A percentile compares a stretch with the other conserved stretches of the same genome.
Conservation (phyloP, 2,888 invertebrate species). For the Eupithecia inturbata region DNA sequence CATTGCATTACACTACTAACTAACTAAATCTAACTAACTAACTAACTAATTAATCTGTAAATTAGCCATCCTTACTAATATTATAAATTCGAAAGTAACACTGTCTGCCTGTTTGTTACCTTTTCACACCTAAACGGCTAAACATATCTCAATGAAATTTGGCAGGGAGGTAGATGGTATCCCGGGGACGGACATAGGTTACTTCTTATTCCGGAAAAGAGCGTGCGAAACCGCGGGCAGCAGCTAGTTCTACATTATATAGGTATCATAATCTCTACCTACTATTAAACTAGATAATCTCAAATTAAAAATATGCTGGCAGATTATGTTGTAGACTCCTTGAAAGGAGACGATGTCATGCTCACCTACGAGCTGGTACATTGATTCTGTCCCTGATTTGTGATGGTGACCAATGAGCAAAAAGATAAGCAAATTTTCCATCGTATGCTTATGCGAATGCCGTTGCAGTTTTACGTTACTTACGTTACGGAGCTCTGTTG, state of each 20-base stretch:
- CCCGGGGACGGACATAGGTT: no score
- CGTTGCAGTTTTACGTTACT: no score
- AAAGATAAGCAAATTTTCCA: not conserved
- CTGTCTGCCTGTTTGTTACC: no score
- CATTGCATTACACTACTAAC: not conserved
- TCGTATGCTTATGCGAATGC: not conserved
- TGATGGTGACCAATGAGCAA: not conserved
- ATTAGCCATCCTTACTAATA: no score
- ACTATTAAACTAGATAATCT: not conserved
- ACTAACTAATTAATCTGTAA: not conserved
- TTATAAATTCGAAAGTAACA: no score
- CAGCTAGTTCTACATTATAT: not conserved
- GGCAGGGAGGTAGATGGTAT: no score
- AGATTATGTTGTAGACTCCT: not conserved
- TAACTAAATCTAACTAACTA: no score
- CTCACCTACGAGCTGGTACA: no score
- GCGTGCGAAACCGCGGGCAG: no score
- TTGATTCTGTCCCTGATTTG: not conserved
- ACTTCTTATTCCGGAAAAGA: no score
- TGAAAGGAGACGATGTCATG: not conserved
- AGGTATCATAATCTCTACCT: not conserved
- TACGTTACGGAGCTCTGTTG: not conserved
- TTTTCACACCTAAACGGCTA: no score
- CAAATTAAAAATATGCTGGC: not conserved
- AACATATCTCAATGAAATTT: no score